Base-by-base conservation (phyloP, 2,113 vertebrate genomes). In the Pandion haliaetus region DNA sequence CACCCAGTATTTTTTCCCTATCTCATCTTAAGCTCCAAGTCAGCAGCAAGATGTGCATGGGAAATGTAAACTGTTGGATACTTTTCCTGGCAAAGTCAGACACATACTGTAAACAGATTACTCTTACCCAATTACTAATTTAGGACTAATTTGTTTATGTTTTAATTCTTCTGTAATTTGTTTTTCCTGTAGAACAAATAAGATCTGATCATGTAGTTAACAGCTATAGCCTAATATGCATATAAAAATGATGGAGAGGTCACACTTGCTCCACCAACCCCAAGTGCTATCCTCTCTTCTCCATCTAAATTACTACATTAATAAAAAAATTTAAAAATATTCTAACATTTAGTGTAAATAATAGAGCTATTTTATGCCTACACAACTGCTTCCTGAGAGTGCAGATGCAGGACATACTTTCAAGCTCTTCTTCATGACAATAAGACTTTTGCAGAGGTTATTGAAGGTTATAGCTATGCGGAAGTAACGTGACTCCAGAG, bases 51-150 rank as follows among this genome's bases (percentile, higher is more conserved):
- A 86, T 52, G 72, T 23, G 44, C 82, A 81, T 34, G 38, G 59
- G 65, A 91, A 90, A 86, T 38, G 16, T 44, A 81, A 92, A 83
- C 44, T 45, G 12, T 31, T 92, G 76, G 57, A 92, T 66, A 70
- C 12, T 59, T 62, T 88, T 92, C 69, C 88, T 93, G 90, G 57
- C 77, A 81, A 88, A 96, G 88, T 78, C 63, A 90, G 86, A 69
- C 58, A 47, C 19, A 29, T 62, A 79, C 25, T 72, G 19, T 67
- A 95, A 94, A 86, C 69, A 82, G 57, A 74, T 84, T 86, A 84
- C 72, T 96, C 49, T 82, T 95, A 86, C 59, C 28, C 80, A 93
- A 86, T 93, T 95, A 72, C 80, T 92, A 85, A 90, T 85, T 92
- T 90, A 90, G 70, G 59, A 55, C 21, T 94, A 78, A 90, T 88